Conservation (phyloP, 2,888 invertebrate species). For the Lepidocyrtinus sp. region DNA sequence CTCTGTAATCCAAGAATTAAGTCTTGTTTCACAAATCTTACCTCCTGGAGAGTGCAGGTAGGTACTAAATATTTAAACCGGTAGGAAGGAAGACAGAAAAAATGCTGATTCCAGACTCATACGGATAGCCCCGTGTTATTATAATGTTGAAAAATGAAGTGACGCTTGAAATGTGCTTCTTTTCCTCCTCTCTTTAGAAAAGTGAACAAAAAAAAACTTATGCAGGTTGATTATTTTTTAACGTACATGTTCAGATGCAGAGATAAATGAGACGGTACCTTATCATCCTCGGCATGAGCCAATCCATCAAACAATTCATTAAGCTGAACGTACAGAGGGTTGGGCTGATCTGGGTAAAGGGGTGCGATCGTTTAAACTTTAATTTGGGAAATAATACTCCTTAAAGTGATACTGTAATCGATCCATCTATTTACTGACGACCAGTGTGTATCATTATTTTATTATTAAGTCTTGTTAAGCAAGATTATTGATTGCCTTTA, state of each 20-base stretch:
- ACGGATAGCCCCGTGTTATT: neutral
- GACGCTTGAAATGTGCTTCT: slow-evolving; percentile 23
- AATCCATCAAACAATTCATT: slow-evolving; percentile 28
- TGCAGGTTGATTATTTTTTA: no score
- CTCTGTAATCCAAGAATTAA: slow-evolving; percentile 26
- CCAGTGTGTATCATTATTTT: neutral
- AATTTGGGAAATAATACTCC: neutral
- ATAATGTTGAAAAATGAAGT: slow-evolving; percentile 23
- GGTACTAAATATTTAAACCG: slow-evolving; percentile 39
- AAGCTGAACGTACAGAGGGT: neutral
- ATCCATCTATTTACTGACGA: no score
- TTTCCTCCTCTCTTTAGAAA: neutral
- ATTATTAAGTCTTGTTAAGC: neutral
- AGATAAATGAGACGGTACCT: neutral
- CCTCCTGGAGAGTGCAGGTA: slow-evolving; percentile 33
- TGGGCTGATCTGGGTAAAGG: neutral
- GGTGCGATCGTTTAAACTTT: slow-evolving; percentile 10
- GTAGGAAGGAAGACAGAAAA: slow-evolving; percentile 27
- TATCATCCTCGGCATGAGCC: slow-evolving; percentile 22
- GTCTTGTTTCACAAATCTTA: slow-evolving; percentile 15
- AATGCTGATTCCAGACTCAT: neutral
- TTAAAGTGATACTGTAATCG: slow-evolving; percentile 1
- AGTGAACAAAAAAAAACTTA: no score
- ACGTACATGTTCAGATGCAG: neutral
- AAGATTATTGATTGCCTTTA: slow-evolving; percentile 3